Evolutionary conservation across 2,797 vertebrate genomes (phyloP).

Genomic region (Lagodon rhomboides): DNA sequence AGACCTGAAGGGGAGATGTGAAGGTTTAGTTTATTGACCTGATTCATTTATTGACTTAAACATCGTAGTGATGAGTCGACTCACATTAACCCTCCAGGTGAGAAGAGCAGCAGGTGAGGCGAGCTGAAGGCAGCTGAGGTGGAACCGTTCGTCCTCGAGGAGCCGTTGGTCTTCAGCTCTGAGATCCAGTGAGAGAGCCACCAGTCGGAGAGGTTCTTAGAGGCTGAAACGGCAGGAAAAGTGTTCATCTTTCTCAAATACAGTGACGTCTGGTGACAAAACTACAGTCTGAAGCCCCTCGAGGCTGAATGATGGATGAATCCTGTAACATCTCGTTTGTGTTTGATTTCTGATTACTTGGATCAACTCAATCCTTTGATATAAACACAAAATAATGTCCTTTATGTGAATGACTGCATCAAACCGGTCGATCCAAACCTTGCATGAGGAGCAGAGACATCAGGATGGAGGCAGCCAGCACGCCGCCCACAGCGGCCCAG

Average conservation of each 20-base stretch:
- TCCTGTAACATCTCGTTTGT: too few species aligned
- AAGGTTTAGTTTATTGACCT: background rate
- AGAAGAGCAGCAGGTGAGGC: slow-evolving; percentile 87
- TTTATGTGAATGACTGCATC: too few species aligned
- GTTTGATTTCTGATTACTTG: too few species aligned
- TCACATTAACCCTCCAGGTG: slow-evolving; percentile 83
- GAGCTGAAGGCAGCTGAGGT: slow-evolving; percentile 51
- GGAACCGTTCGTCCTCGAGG: slow-evolving; percentile 55
- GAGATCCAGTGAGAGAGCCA: slow-evolving; percentile 98
- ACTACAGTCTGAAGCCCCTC: background rate
- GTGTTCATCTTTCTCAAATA: background rate
- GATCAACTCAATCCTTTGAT: background rate
- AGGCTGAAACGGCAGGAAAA: slow-evolving; percentile 76
- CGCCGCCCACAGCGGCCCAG: slow-evolving; percentile 89
- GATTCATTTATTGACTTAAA: background rate
- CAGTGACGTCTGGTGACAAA: background rate
- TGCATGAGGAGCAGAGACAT: slow-evolving; percentile 94
- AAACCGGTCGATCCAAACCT: slow-evolving; percentile 80
- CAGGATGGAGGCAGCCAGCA: slow-evolving; percentile 86
- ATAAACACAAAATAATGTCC: background rate
- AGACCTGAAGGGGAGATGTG: slow-evolving; percentile 49
- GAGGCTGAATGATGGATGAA: background rate
- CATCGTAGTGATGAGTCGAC: slow-evolving; percentile 46
- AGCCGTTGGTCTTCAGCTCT: slow-evolving; percentile 82
- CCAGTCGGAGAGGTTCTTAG: slow-evolving; percentile 95